These are phyloP conservation scores for Panurus biarmicus DNA, from an alignment of 2,113 vertebrate genomes.

Conservation along the genomic window DNA sequence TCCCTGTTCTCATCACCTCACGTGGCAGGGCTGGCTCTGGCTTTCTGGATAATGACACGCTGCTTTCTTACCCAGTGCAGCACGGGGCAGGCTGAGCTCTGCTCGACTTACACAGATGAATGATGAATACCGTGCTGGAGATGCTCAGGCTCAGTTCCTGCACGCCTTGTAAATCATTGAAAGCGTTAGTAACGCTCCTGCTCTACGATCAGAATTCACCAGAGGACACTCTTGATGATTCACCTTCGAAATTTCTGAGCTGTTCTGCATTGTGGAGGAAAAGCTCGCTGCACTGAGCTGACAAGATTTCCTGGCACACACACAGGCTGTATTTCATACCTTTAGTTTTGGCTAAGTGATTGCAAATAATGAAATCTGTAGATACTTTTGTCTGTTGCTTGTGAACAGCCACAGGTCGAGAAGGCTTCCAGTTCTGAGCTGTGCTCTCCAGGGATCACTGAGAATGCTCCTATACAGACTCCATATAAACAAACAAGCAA, in stretches of 20 bases:
- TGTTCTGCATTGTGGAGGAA: neutral
- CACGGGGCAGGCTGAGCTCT: neutral
- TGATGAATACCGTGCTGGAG: neutral
- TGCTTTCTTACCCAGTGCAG: neutral
- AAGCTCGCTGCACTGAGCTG: neutral
- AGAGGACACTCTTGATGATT: neutral
- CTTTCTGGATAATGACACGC: neutral
- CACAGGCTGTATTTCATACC: neutral
- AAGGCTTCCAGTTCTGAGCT: neutral
- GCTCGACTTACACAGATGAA: accelerated
- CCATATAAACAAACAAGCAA: neutral
- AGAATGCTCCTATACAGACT: neutral
- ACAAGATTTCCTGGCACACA: neutral
- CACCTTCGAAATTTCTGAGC: neutral
- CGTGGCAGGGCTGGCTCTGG: neutral
- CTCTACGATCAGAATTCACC: neutral
- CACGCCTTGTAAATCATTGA: neutral
- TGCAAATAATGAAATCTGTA: neutral
- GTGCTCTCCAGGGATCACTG: neutral
- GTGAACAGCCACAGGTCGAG: neutral
- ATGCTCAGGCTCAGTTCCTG: neutral
- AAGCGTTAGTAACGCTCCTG: neutral
- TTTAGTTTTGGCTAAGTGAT: neutral
- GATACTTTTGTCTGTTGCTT: neutral
- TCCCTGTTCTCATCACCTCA: neutral